Base-by-base conservation (phyloP, 2,888 invertebrate genomes). In the Drosophila cyrtoloma region DNA sequence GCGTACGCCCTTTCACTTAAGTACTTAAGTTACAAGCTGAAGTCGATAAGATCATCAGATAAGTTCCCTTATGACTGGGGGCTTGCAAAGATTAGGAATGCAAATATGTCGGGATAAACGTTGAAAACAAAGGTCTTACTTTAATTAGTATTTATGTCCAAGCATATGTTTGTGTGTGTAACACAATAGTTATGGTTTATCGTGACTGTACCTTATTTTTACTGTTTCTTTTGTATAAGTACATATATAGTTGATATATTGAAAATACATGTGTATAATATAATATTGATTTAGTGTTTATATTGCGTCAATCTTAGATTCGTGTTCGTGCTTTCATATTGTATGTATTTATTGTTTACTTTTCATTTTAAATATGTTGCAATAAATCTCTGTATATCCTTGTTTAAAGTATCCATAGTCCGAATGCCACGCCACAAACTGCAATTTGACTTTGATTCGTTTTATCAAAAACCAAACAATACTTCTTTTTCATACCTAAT, bases 21-120 rank as follows among this genome's bases (percentile, higher is more conserved):
- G 79, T 78, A 75, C 79, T 79, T 78, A 80, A 80, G 79, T 70
- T 52, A 66, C 50, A 66, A 61, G 42, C 33, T 67, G 37, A 44
- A 51, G 32, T 26, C 51, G 42, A 56, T 51, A 56, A 56, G 51
- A 39, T 42, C 37, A 52, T 19, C 57, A 26, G 9, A 59, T 61
- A 67, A 56, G 37, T 28, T 33, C n/a, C 28, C 33, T 9, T 26
- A 55, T 44, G 10, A 30, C 9, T 63, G 42, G 6, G 5, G 14
- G 9, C 33, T 28, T 50, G 32, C 42, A 16, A 37, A 28, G 28
- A 64, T 26, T 32, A 5, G 12, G n/a, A 7, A 28, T 22, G 33
- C 32, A 26, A 28, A 26, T 33, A 42, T 39, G 28, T 26, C 44
- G 53, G 30, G 19, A 61, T 62, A 66, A 56, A 33, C 16, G 55